These are phyloP conservation scores for Apolygus lucorum DNA, from an alignment of 1,140 invertebrate species.

Conservation along the genomic window DNA sequence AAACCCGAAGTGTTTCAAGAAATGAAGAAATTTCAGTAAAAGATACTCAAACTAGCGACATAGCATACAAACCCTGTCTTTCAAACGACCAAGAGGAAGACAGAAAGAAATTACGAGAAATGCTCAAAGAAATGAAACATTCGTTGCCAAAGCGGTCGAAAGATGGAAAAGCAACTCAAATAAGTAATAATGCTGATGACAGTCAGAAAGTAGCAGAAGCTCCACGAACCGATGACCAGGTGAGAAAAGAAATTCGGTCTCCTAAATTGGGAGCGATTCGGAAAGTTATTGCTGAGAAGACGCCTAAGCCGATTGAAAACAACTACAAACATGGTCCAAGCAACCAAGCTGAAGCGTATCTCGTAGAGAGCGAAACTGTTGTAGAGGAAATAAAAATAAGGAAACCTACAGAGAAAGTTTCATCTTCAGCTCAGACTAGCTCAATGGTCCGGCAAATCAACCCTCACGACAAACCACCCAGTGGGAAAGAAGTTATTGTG, in stretches of 20 bases:
- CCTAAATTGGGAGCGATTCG: constrained; percentile 27
- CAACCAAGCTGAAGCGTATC: constrained; percentile 31
- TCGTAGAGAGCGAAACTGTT: constrained; percentile 33
- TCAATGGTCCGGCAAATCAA: constrained; percentile 38
- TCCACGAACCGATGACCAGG: neutral
- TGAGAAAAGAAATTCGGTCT: constrained; percentile 4
- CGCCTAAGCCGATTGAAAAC: constrained; percentile 16
- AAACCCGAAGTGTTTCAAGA: too few relatives aligned
- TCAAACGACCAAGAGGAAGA: constrained; percentile 40
- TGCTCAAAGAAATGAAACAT: constrained; percentile 57
- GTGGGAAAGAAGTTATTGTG: constrained; percentile 25
- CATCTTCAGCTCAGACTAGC: constrained; percentile 44
- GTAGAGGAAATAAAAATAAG: constrained; percentile 36
- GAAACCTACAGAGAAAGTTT: constrained; percentile 41
- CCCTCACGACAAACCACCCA: constrained; percentile 21
- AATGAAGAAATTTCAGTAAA: neutral
- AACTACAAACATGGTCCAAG: constrained; percentile 7
- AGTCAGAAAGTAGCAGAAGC: constrained; percentile 13
- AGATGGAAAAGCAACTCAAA: constrained; percentile 23
- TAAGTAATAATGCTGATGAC: neutral
- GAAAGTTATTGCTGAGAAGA: constrained; percentile 24
- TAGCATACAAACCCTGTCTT: neutral
- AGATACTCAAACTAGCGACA: constrained; percentile 22
- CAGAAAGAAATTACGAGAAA: constrained; percentile 47
- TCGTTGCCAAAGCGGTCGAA: constrained; percentile 48